Evolutionary conservation across 2,113 vertebrate species (phyloP), one percentile per base, ranked within the genome.

Genomic region (Atractosteus spatula): DNA sequence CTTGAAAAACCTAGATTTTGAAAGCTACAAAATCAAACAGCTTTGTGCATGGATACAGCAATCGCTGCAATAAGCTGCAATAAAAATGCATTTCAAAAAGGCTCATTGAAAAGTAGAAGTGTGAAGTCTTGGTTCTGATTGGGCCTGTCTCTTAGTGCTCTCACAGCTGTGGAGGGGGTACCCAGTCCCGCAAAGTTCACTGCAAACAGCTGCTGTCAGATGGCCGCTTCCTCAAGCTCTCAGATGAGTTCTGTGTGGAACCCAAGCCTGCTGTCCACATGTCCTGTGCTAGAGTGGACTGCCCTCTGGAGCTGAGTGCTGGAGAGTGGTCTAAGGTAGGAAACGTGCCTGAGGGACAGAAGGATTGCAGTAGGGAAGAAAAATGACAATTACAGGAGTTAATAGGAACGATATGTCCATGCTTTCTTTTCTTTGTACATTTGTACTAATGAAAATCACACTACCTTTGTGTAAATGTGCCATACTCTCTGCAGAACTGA

Each of bases 241-340:
- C 85, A 0, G 93, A 94, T 29, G 81, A 81, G 3, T 68, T 79
- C 76, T 98, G 96, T 76, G 81, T 65, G 44, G 91, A 85, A 4
- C 80, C 75, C 71, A 92, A 86, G 80, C 76, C 92, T 0, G 75
- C 86, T 0, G 67, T 83, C 0, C 91, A 77, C 62, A 92, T 92
- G 81, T 61, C 83, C 8, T 98, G 96, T 74, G 90, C 89, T 68
- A 89, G 82, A 71, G 82, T 78, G 1, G 94, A 95, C 79, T 97
- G 96, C 69, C 83, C 93, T 44, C 94, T 93, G 2, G 90, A 92
- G 51, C 64, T 93, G 8, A 79, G 86, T 0, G 78, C 86, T 63
- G 94, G 93, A 77, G 91, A 95, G 10, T 98, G 96, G 96, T 93
- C 91, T 3, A 89, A 93, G 93, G 96, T 97, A 79, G 86, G 90